Conservation (phyloP, 2,797 vertebrate species). For the Tauraco hartlaubi region DNA sequence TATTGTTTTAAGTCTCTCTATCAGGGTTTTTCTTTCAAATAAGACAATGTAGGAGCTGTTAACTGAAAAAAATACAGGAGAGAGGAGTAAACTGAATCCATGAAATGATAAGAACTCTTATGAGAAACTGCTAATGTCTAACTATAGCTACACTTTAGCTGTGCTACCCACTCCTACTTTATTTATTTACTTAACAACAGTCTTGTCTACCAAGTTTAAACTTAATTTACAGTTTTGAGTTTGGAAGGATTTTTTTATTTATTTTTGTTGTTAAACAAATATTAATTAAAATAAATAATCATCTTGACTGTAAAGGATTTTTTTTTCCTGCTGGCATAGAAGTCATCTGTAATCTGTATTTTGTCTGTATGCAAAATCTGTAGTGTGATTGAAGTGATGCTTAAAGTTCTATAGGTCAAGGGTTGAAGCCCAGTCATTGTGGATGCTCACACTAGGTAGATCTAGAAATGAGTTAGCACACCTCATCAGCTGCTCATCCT, state of each 20-base stretch:
- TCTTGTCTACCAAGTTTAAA: background rate
- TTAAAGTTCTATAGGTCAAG: constrained; percentile 14
- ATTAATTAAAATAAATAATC: constrained; percentile 42
- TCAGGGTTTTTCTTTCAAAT: background rate
- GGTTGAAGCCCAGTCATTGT: background rate
- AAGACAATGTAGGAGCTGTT: background rate
- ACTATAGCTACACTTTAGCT: background rate
- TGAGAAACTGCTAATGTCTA: background rate
- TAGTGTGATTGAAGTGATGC: background rate
- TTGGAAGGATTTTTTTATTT: background rate
- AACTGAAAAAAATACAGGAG: background rate
- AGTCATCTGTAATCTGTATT: background rate
- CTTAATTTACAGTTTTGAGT: constrained; percentile 2
- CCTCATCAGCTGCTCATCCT: constrained; percentile 43
- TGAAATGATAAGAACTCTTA: background rate
- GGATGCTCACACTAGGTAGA: background rate
- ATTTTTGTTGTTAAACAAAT: background rate
- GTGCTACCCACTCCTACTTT: background rate
- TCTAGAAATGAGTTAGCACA: constrained; percentile 6
- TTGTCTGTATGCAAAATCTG: background rate
- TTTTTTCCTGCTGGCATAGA: background rate
- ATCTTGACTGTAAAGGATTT: background rate
- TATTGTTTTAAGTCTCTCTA: background rate
- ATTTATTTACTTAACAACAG: background rate
- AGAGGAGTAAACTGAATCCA: background rate